These are phyloP conservation scores for Papilio polytes DNA, from an alignment of 1,140 invertebrate species.

Conservation along the genomic window DNA sequence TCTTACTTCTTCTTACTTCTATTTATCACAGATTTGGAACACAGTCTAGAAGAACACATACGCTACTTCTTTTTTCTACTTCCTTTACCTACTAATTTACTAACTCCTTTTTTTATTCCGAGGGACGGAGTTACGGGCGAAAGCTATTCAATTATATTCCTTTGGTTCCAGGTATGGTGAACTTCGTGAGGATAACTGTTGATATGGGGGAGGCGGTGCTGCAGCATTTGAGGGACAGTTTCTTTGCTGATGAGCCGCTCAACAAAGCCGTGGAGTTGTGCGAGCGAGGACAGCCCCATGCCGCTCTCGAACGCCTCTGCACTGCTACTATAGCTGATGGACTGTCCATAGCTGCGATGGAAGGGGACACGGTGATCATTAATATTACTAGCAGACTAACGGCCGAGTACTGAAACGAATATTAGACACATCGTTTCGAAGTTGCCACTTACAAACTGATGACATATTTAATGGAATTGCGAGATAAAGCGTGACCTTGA, in stretches of 20 bases:
- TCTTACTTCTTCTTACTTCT: slow-evolving; percentile 82
- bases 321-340: slow-evolving; percentile 87
- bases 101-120: too few species aligned
- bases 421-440: too few species aligned
- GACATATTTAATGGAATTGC: too few species aligned
- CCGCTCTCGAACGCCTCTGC: slow-evolving; percentile 90
- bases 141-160: neutral
- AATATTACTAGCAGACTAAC: too few species aligned
- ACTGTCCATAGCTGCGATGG: slow-evolving; percentile 88
- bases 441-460: too few species aligned
- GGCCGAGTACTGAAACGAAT: too few species aligned
- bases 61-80: too few species aligned
- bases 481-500: too few species aligned
- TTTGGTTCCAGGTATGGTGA: slow-evolving; percentile 56
- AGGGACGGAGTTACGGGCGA: neutral
- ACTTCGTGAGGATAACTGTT: slow-evolving; percentile 65
- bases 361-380: slow-evolving; percentile 84
- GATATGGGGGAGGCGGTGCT: slow-evolving; percentile 84
- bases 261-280: slow-evolving; percentile 90
- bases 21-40: too few species aligned
- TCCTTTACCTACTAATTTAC: too few species aligned
- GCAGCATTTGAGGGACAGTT: slow-evolving; percentile 87
- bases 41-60: too few species aligned
- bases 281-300: slow-evolving; percentile 86
- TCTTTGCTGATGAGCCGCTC: slow-evolving; percentile 92